Percentiles rank a stretch among this genome's conserved stretches.
phyloP scores from a whole-genome alignment of 2,888 invertebrate genomes.

The Volucella zonaria region DNA sequence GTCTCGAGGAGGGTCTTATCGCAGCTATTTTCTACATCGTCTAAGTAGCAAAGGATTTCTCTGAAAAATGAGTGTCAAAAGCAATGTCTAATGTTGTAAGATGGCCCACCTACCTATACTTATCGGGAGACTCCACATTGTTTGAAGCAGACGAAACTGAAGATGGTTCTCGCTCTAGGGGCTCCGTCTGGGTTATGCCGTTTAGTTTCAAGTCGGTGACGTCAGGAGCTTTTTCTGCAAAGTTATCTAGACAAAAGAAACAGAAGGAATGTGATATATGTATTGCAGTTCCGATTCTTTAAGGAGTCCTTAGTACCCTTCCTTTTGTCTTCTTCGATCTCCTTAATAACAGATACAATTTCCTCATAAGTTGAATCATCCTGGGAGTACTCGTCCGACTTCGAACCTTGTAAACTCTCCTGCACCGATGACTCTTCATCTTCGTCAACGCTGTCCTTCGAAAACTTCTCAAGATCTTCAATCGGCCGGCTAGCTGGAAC shows the following conservation, averaged over 20 bases:
- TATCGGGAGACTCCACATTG: conserved; percentile 76
- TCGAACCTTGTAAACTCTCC: conserved; percentile 76
- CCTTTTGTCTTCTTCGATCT: conserved; percentile 82
- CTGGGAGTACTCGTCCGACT: conserved; percentile 79
- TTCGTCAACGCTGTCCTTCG: conserved; percentile 75
- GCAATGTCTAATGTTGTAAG: not conserved
- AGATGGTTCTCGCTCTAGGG: conserved; percentile 53
- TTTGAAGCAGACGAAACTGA: conserved; percentile 15
- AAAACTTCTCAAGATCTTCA: conserved; percentile 74
- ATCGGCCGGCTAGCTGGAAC: conserved; percentile 28
- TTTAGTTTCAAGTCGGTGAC: conserved; percentile 78
- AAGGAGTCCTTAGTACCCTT: conserved; percentile 76
- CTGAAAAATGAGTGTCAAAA: conserved; percentile 71
- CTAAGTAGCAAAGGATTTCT: conserved; percentile 81
- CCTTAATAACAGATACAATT: conserved; percentile 82
- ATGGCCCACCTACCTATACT: conserved; percentile 78
- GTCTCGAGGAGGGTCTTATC: conserved; percentile 82
- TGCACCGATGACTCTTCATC: conserved; percentile 75
- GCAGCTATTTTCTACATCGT: conserved; percentile 82
- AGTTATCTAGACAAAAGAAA: conserved; percentile 77
- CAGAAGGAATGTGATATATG: not conserved
- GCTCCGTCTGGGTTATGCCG: conserved; percentile 74
- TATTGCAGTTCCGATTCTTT: too few relatives aligned
- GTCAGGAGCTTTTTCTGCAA: conserved; percentile 78
- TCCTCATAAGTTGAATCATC: conserved; percentile 82